Evolutionary conservation across 2,797 vertebrate species (phyloP).

Genomic region (Cichlasoma orientale): DNA sequence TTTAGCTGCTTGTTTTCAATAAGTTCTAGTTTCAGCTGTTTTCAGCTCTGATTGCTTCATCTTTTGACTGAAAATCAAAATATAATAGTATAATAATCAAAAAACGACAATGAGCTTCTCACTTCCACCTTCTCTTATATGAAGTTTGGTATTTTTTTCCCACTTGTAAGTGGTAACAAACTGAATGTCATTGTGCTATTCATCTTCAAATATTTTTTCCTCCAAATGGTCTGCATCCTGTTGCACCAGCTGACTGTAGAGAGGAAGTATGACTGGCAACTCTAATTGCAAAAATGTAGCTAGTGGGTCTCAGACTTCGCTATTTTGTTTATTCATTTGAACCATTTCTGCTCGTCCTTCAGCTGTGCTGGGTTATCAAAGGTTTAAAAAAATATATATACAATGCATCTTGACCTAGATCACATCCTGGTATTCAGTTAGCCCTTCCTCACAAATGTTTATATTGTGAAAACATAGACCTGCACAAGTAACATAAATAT

Average conservation of each 20-base stretch:
- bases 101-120: background rate
- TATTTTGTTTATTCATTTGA: background rate
- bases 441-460: background rate
- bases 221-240: background rate
- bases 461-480: background rate
- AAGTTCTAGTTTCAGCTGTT: background rate
- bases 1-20: background rate
- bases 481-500: background rate
- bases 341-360: background rate
- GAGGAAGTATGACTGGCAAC: background rate
- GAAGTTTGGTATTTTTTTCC: background rate
- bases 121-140: background rate
- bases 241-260: background rate
- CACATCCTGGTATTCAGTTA: background rate
- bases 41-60: accelerated
- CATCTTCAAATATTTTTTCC: background rate
- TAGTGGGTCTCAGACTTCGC: background rate
- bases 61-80: background rate
- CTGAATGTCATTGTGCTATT: background rate
- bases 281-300: background rate
- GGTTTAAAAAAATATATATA: accelerated
- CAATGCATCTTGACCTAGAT: background rate
- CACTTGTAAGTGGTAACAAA: background rate
- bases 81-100: background rate
- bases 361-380: background rate